Evolutionary conservation across 2,888 invertebrate species (phyloP).

Genomic region (Mongoloraphidia duomilia): DNA sequence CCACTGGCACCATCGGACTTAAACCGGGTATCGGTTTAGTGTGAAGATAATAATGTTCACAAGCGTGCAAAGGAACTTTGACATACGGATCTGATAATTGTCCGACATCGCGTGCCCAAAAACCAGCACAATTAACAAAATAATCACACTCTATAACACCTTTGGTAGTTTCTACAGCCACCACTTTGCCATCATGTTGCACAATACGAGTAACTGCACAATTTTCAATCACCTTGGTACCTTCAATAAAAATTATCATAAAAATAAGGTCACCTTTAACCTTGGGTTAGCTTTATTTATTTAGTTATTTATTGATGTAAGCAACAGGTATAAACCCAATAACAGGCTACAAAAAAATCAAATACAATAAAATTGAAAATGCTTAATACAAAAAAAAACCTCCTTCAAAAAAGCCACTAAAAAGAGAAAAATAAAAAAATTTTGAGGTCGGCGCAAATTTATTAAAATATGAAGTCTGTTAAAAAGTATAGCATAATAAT

Average conservation of each 20-base stretch:
- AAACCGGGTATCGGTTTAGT: constrained; percentile 67
- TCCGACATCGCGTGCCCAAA: constrained; percentile 87
- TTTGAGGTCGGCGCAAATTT: no score
- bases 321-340: no score
- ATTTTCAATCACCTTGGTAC: constrained; percentile 64
- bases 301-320: no score
- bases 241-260: constrained; percentile 28
- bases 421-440: no score
- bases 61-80: constrained; percentile 79
- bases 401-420: no score
- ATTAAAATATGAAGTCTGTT: no score
- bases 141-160: constrained; percentile 72
- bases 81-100: constrained; percentile 73
- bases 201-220: constrained; percentile 57
- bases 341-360: no score
- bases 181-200: constrained; percentile 49
- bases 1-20: constrained; percentile 71
- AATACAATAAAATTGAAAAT: no score
- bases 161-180: constrained; percentile 59
- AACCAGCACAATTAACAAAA: constrained; percentile 92
- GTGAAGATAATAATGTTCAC: constrained; percentile 86
- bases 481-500: no score
- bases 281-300: no score
- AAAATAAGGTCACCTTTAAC: not conserved
- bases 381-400: no score